Evolutionary conservation across 2,113 vertebrate species (phyloP).

Genomic region (Lagopus leucura): DNA sequence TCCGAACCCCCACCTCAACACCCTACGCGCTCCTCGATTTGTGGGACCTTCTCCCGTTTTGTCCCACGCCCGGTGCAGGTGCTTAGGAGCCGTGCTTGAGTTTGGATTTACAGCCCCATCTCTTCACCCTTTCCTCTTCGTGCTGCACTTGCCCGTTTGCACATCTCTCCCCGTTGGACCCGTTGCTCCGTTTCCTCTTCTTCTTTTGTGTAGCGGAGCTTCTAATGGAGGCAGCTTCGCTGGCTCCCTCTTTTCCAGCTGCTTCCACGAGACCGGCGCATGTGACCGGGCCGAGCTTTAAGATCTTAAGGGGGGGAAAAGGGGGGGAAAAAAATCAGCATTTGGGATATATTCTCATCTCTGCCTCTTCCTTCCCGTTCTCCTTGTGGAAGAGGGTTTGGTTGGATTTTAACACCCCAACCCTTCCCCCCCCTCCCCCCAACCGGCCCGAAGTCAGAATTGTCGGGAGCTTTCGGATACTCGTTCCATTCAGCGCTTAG

Average conservation of each 20-base stretch:
- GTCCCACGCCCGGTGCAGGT: not conserved
- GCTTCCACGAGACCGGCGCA: constrained; percentile 58
- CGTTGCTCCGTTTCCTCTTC: constrained; percentile 28
- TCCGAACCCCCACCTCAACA: no score
- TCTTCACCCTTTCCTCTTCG: not conserved
- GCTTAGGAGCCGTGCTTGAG: not conserved
- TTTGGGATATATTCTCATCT: not conserved
- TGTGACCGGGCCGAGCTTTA: constrained; percentile 50
- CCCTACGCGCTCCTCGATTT: no score
- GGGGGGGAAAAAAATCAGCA: not conserved
- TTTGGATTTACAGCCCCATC: not conserved
- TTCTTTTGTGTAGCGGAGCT: constrained; percentile 64
- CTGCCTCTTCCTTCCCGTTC: accelerated
- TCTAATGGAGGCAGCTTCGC: constrained; percentile 60
- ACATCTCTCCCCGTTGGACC: not conserved
- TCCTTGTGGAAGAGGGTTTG: constrained; percentile 8
- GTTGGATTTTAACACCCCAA: not conserved
- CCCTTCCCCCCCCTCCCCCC: no score
- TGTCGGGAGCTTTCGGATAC: constrained; percentile 30
- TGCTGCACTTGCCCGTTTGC: not conserved
- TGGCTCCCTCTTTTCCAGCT: constrained; percentile 66
- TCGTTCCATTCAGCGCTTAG: constrained; percentile 27
- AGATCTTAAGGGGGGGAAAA: not conserved
- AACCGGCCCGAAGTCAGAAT: not conserved
- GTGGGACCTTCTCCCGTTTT: not conserved